Evolutionary conservation across 2,797 vertebrate species (phyloP).

Genomic region (Myotis daubentonii): DNA sequence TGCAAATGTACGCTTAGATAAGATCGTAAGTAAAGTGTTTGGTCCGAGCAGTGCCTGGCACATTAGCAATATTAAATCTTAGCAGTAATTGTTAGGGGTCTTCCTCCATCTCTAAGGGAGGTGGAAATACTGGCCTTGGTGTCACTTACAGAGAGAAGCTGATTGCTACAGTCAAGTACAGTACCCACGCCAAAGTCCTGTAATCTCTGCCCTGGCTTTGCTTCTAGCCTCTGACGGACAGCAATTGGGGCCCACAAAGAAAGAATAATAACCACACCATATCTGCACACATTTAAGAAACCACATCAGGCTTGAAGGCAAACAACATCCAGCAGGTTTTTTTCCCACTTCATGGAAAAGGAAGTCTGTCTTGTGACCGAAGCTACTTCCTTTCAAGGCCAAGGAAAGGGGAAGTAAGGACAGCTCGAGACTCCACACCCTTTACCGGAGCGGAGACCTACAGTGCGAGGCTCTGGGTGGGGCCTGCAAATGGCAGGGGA

Average conservation of each 20-base stretch:
- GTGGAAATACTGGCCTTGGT: neutral
- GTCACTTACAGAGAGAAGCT: neutral
- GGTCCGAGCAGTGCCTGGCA: neutral
- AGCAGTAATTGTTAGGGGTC: neutral
- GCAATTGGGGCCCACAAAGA: neutral
- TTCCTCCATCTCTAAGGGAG: neutral
- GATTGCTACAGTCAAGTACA: neutral
- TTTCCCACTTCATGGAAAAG: constrained; percentile 18
- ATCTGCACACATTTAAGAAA: neutral
- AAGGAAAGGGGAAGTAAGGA: constrained; percentile 23
- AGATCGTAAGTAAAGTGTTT: neutral
- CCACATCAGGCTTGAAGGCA: neutral
- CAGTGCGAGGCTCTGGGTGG: neutral
- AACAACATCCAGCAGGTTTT: constrained; percentile 10
- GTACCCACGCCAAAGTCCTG: neutral
- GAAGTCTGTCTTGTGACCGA: constrained; percentile 56
- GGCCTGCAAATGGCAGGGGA: constrained; percentile 38
- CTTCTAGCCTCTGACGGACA: neutral
- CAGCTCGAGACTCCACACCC: neutral
- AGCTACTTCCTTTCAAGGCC: constrained; percentile 54
- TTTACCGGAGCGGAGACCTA: neutral
- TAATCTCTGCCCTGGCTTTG: neutral
- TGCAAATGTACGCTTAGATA: neutral
- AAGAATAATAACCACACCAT: neutral
- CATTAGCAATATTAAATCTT: neutral